Conservation (phyloP, 2,888 invertebrate genomes). For the Hyles lineata region DNA sequence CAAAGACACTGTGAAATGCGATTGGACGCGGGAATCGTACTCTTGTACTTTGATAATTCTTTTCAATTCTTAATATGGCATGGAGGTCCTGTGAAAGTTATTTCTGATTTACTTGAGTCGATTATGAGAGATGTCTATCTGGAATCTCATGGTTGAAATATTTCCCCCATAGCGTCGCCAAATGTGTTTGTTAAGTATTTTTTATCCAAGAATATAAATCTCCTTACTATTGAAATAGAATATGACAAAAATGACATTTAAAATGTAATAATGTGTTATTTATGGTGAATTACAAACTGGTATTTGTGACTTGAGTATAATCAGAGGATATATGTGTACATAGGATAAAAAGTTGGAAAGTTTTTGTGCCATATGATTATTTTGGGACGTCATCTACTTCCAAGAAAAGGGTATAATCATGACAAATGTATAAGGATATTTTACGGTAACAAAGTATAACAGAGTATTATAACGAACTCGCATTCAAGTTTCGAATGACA, state of each 20-base stretch:
- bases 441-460: background rate
- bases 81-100: background rate
- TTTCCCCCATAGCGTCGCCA: no score
- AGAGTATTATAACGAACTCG: constrained; percentile 4
- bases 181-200: no score
- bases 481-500: constrained; percentile 17
- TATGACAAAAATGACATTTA: no score
- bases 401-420: background rate
- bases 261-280: no score
- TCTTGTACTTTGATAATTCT: background rate
- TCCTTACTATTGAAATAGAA: no score
- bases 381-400: background rate
- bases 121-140: no score
- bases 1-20: background rate
- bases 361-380: constrained; percentile 9
- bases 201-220: no score
- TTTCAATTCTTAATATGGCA: background rate
- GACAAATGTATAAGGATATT: constrained; percentile 4
- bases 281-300: no score
- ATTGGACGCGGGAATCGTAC: background rate
- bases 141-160: no score
- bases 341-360: background rate
- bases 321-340: background rate
- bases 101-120: no score
- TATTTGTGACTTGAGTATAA: background rate